A percentile compares a stretch with the other conserved stretches of the same genome.
Evolutionary conservation across 2,888 invertebrate species (phyloP).

Genomic region (Agapetus fuscipes): DNA sequence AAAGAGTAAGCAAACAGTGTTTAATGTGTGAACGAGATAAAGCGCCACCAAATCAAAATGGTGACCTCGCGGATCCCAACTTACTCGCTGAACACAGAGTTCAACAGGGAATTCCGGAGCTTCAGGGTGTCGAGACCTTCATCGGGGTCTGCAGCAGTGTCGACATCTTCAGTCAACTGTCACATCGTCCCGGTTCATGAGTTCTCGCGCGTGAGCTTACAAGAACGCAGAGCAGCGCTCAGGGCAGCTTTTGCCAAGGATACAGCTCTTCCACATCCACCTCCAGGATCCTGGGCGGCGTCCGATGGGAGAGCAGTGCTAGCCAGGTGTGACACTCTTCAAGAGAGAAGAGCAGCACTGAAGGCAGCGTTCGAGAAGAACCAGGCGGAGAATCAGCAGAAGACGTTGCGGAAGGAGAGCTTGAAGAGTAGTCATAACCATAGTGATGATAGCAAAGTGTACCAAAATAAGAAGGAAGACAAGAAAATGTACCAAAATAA

Average conservation of each 20-base stretch:
- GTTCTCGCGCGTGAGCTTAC: conserved; percentile 49
- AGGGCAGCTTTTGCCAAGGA: conserved; percentile 43
- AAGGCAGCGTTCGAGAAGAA: conserved; percentile 20
- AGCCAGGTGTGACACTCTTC: conserved; percentile 16
- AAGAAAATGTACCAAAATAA: too few species aligned
- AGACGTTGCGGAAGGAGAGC: not conserved
- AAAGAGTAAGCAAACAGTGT: too few species aligned
- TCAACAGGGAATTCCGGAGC: conserved; percentile 51
- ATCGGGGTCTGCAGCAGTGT: conserved; percentile 36
- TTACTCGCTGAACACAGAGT: conserved; percentile 52
- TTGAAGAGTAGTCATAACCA: not conserved
- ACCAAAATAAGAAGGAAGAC: not conserved
- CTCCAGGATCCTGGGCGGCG: conserved; percentile 28
- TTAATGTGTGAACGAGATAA: too few species aligned
- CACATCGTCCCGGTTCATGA: conserved; percentile 51
- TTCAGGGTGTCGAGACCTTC: conserved; percentile 46
- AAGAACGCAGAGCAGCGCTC: conserved; percentile 43
- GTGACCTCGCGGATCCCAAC: conserved; percentile 54
- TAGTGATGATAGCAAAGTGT: not conserved
- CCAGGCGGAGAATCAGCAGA: too few species aligned
- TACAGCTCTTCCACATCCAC: conserved; percentile 33
- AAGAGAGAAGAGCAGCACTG: conserved; percentile 18
- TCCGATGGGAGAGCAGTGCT: conserved; percentile 14
- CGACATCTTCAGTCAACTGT: too few species aligned
- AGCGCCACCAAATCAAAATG: too few species aligned